Percentiles rank a stretch among this genome's conserved stretches.
These are phyloP conservation scores for Drosophila pandora DNA, from an alignment of 1,140 invertebrate genomes.

Conservation along the genomic window DNA sequence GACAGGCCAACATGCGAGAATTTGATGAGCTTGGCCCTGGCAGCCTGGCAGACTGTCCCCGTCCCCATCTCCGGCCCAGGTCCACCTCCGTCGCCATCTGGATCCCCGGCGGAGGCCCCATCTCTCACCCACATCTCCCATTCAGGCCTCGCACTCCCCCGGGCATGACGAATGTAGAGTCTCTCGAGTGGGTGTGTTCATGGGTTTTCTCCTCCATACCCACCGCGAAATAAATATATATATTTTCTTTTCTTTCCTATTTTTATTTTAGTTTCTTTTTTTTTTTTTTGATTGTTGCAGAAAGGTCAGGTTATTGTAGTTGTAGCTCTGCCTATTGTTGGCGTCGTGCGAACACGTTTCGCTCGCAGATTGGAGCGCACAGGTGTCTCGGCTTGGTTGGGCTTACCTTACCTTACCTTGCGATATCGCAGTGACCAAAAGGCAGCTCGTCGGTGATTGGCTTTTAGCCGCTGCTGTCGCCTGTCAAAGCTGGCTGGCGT, in stretches of 20 bases:
- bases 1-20: conserved; percentile 81
- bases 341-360: conserved; percentile 77
- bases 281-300: conserved; percentile 15
- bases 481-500: conserved; percentile 36
- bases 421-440: conserved; percentile 17
- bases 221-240: conserved; percentile 31
- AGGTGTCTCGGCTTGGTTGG: conserved; percentile 58
- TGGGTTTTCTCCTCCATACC: conserved; percentile 24
- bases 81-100: conserved; percentile 1
- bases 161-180: conserved; percentile 48
- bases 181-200: conserved; percentile 39
- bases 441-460: conserved; percentile 54
- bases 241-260: conserved; percentile 25
- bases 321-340: conserved; percentile 62
- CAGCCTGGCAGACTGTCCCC: not conserved
- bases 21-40: conserved; percentile 69
- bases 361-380: conserved; percentile 56
- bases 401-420: not conserved
- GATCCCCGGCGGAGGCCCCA: not conserved
- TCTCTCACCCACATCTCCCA: conserved; percentile 18
- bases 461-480: conserved; percentile 49
- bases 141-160: conserved; percentile 19
- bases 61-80: not conserved
- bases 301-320: conserved; percentile 65
- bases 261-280: conserved; percentile 1